These are phyloP conservation scores for Mythimna impura DNA, from an alignment of 2,888 invertebrate species.

Conservation along the genomic window DNA sequence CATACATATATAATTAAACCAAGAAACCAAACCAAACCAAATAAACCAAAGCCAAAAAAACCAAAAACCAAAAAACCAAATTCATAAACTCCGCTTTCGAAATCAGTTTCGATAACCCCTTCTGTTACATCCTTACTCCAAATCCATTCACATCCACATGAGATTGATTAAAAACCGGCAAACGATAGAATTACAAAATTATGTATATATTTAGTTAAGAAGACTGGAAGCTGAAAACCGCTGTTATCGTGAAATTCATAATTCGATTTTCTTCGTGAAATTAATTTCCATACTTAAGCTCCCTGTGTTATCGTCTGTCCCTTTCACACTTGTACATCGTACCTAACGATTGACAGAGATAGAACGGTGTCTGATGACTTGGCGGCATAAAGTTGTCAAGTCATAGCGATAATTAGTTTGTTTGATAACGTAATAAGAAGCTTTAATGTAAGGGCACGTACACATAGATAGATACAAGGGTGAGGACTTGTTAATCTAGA, in stretches of 20 bases:
- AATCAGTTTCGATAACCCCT: too few species aligned
- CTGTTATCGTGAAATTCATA: conserved; percentile 25
- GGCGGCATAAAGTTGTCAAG: conserved; percentile 49
- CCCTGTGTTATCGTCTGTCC: conserved; percentile 7
- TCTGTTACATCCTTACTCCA: too few species aligned
- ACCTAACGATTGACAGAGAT: conserved; percentile 38
- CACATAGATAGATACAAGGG: background rate
- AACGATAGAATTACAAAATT: background rate
- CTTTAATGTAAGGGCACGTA: conserved; percentile 7
- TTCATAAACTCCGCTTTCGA: too few species aligned
- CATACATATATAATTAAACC: too few species aligned
- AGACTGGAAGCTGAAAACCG: background rate
- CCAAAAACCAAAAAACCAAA: too few species aligned
- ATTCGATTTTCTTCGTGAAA: conserved; percentile 41
- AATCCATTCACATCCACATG: background rate
- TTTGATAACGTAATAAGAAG: conserved; percentile 52
- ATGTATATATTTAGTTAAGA: background rate
- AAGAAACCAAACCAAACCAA: too few species aligned
- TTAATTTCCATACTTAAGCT: conserved; percentile 39
- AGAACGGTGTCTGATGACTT: conserved; percentile 34
- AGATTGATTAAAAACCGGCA: background rate
- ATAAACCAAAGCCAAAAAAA: too few species aligned
- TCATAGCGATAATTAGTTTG: conserved; percentile 62
- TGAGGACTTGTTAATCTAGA: background rate
- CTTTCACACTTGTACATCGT: conserved; percentile 15